phyloP scores from a whole-genome alignment of 2,113 vertebrate species.

The Scatophagus argus region DNA sequence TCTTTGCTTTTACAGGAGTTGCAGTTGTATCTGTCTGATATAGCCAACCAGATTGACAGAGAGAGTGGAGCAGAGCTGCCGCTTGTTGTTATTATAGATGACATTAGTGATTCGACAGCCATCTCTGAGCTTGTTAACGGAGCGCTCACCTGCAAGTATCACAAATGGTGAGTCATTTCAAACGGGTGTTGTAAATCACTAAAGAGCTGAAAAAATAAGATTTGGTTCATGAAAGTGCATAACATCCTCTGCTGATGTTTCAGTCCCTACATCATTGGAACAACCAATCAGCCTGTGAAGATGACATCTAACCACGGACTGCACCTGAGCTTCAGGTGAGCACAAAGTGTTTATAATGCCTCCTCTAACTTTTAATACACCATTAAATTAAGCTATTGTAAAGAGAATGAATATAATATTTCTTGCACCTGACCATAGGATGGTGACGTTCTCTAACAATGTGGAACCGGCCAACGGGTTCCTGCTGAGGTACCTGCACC shows the following conservation, averaged over 20 bases:
- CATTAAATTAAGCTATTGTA: background rate
- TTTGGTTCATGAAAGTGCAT: background rate
- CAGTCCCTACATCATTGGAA: constrained; percentile 97
- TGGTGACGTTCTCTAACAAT: constrained; percentile 97
- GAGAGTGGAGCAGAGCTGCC: constrained; percentile 90
- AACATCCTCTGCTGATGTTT: constrained; percentile 30
- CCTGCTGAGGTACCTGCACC: constrained; percentile 92
- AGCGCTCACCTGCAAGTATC: constrained; percentile 97
- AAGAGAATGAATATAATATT: background rate
- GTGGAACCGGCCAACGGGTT: constrained; percentile 97
- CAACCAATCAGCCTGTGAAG: constrained; percentile 95
- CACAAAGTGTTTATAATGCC: background rate
- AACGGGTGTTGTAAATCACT: background rate
- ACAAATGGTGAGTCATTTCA: constrained; percentile 90
- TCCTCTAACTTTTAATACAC: background rate
- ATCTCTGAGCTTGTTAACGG: constrained; percentile 95
- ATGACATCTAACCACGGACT: constrained; percentile 95
- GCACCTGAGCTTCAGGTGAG: constrained; percentile 96
- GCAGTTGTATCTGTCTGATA: constrained; percentile 94
- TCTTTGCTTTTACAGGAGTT: constrained; percentile 86
- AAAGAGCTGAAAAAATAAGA: background rate
- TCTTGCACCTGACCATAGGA: constrained; percentile 79
- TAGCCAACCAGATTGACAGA: constrained; percentile 95
- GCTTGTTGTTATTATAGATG: constrained; percentile 93
- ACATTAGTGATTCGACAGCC: constrained; percentile 89